These are phyloP conservation scores for Urophycis tenuis DNA, from an alignment of 2,797 vertebrate genomes.

Conservation along the genomic window DNA sequence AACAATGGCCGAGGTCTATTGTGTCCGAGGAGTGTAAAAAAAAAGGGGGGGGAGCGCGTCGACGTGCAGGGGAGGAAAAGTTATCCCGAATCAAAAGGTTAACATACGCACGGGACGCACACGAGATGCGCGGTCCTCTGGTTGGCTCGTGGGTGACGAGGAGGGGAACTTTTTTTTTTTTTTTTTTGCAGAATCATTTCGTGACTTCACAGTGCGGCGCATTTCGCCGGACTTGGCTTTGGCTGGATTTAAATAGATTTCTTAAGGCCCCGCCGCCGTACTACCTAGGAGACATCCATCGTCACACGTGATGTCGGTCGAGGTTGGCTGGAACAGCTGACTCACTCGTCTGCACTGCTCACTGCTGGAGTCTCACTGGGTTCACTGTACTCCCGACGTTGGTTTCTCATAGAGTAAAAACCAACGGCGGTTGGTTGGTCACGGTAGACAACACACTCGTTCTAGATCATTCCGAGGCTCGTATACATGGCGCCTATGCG, in stretches of 20 bases:
- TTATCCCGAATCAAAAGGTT: neutral
- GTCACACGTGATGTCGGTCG: neutral
- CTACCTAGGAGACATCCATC: neutral
- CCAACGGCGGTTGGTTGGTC: neutral
- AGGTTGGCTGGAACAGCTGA: neutral
- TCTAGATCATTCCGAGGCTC: neutral
- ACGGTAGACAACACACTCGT: neutral
- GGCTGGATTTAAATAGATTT: neutral
- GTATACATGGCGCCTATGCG: neutral
- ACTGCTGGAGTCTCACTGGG: neutral
- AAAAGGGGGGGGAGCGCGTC: constrained; percentile 37
- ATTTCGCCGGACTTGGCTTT: too few species aligned
- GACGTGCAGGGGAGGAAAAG: constrained; percentile 14
- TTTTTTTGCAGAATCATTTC: too few species aligned
- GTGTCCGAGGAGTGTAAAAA: constrained; percentile 39
- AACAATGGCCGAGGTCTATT: constrained; percentile 51
- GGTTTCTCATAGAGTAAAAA: neutral
- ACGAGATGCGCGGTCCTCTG: too few species aligned
- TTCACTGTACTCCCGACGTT: neutral
- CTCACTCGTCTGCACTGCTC: neutral
- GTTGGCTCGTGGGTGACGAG: too few species aligned
- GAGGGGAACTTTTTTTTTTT: too few species aligned
- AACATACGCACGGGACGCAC: too few species aligned
- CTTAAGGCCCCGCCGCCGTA: neutral
- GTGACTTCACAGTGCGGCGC: too few species aligned